Percentiles rank a stretch among this genome's conserved stretches.
Conservation (phyloP, 2,797 vertebrate genomes). For the Notolabrus celidotus region DNA sequence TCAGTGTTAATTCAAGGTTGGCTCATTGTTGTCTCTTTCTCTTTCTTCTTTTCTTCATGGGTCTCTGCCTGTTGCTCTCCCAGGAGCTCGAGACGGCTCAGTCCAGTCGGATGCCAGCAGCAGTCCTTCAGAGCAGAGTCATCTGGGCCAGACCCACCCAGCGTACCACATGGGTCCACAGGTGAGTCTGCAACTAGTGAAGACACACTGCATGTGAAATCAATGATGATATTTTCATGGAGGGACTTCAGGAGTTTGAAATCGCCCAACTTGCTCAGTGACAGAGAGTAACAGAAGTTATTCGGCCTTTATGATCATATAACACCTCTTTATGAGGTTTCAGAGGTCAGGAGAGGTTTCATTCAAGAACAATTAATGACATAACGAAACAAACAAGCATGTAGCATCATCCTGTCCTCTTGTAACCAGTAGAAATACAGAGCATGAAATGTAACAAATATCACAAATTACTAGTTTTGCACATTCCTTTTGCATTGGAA, state of each 20-base stretch:
- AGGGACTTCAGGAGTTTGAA: not conserved
- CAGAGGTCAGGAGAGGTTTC: too few species aligned
- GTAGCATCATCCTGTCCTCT: not conserved
- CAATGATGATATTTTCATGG: not conserved
- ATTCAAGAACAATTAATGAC: too few species aligned
- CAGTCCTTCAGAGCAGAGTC: constrained; percentile 91
- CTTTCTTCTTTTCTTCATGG: constrained; percentile 25
- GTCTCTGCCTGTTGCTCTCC: constrained; percentile 52
- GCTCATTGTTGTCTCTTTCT: constrained; percentile 42
- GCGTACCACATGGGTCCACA: constrained; percentile 93
- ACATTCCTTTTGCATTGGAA: too few species aligned
- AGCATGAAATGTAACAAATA: too few species aligned
- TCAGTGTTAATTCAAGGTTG: constrained; percentile 46
- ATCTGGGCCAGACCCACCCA: constrained; percentile 90
- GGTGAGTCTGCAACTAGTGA: constrained; percentile 80
- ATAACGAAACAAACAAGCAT: not conserved
- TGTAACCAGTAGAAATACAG: not conserved
- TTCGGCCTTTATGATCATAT: not conserved
- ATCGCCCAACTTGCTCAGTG: not conserved
- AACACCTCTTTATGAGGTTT: too few species aligned
- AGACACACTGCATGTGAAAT: not conserved
- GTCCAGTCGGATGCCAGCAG: constrained; percentile 90
- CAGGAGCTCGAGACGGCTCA: constrained; percentile 92
- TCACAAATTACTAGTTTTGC: not conserved
- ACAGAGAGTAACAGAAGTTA: not conserved